Evolutionary conservation across 2,113 vertebrate genomes (phyloP).

Genomic region (Atherinomorus stipes): DNA sequence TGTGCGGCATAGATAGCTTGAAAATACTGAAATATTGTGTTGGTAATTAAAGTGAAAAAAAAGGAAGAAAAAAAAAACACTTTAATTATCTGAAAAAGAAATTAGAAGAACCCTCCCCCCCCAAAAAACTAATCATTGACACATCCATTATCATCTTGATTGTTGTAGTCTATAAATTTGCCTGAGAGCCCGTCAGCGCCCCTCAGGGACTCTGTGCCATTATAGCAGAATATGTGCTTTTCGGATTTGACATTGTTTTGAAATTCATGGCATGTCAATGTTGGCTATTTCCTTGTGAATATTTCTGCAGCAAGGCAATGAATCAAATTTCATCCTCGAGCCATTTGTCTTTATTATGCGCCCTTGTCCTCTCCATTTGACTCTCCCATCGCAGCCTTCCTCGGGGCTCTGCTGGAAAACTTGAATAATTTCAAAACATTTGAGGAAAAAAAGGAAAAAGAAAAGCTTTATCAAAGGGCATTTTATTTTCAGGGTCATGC

Average conservation of each 20-base stretch:
- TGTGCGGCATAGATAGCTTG: neutral
- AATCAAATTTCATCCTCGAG: slow-evolving; percentile 82
- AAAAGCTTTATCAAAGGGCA: slow-evolving; percentile 58
- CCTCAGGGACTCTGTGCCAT: slow-evolving; percentile 66
- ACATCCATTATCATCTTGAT: slow-evolving; percentile 56
- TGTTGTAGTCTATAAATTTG: slow-evolving; percentile 51
- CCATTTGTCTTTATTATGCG: slow-evolving; percentile 85
- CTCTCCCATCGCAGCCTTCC: slow-evolving; percentile 55
- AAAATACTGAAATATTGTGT: neutral
- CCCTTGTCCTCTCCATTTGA: slow-evolving; percentile 78
- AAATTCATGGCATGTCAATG: slow-evolving; percentile 79
- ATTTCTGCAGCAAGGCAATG: slow-evolving; percentile 75
- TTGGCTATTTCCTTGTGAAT: slow-evolving; percentile 69
- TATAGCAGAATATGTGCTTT: slow-evolving; percentile 66
- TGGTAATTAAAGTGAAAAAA: too few relatives aligned
- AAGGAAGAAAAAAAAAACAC: too few relatives aligned
- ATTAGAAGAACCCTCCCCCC: slow-evolving; percentile 2
- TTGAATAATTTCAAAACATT: slow-evolving; percentile 76
- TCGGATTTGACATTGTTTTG: slow-evolving; percentile 73
- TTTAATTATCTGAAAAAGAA: too few relatives aligned
- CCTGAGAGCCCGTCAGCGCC: slow-evolving; percentile 8
- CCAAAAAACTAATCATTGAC: neutral
- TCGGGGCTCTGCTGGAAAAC: slow-evolving; percentile 66
- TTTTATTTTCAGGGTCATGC: slow-evolving; percentile 52
- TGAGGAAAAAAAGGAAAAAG: slow-evolving; percentile 53